Evolutionary conservation across 2,797 vertebrate species (phyloP).

Genomic region (Characodon lateralis): DNA sequence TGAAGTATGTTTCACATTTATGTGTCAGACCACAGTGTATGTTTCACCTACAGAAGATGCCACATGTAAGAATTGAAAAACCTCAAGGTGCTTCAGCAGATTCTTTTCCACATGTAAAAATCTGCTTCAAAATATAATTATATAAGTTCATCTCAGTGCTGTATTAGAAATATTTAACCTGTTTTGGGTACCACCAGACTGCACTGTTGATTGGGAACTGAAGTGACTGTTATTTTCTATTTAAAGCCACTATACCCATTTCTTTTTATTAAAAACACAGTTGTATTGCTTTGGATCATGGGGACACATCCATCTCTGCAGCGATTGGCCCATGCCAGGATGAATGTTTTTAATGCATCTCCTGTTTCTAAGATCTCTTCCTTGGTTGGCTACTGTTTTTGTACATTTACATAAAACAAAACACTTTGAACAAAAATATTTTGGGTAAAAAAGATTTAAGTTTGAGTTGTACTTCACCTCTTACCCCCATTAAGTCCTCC

Average conservation of each 20-base stretch:
- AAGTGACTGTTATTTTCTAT: background rate
- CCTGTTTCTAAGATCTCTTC: no score
- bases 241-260: background rate
- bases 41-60: background rate
- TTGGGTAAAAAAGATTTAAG: no score
- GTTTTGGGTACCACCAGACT: background rate
- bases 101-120: background rate
- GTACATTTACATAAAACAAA: no score
- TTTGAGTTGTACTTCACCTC: no score
- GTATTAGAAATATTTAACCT: background rate
- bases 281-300: background rate
- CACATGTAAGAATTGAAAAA: background rate
- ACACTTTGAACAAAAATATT: no score
- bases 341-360: background rate
- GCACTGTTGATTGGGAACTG: background rate
- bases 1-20: background rate
- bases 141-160: background rate
- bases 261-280: background rate
- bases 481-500: no score
- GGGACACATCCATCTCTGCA: no score
- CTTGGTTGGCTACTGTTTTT: no score
- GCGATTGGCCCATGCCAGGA: no score
- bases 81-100: background rate
- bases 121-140: background rate
- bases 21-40: background rate